Conservation (phyloP, 2,888 invertebrate species). For the Aspidiotus destructor region DNA sequence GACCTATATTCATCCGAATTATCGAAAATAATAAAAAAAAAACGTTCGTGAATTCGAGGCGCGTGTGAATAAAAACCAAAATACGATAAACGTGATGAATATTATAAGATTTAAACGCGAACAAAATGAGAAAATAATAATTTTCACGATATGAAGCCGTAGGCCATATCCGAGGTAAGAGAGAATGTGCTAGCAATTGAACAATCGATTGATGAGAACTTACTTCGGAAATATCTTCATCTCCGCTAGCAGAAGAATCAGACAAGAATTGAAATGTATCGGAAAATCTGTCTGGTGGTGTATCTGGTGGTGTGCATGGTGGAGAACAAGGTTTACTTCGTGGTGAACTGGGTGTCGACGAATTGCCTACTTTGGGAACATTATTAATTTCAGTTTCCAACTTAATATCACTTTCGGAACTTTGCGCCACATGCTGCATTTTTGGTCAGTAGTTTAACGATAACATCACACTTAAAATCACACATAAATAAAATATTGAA, state of each 20-base stretch:
- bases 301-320: constrained; percentile 31
- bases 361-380: constrained; percentile 47
- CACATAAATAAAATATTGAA: constrained; percentile 30
- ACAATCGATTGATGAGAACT: constrained; percentile 40
- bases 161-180: constrained; percentile 20
- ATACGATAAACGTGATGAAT: background rate
- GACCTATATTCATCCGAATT: constrained; percentile 25
- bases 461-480: constrained; percentile 34
- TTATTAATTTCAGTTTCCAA: constrained; percentile 52
- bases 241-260: constrained; percentile 91
- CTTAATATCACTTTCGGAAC: constrained; percentile 30
- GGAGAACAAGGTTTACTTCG: constrained; percentile 31
- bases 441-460: constrained; percentile 30
- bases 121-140: constrained; percentile 18
- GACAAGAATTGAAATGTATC: constrained; percentile 47
- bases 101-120: background rate
- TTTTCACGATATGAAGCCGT: constrained; percentile 26
- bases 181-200: constrained; percentile 13
- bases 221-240: constrained; percentile 94
- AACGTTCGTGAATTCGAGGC: no score
- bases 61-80: constrained; percentile 3
- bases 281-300: constrained; percentile 30
- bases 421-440: constrained; percentile 33
- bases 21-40: no score
- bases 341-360: constrained; percentile 53